Conservation (phyloP, 2,113 vertebrate genomes). For the Festucalex cinctus region DNA sequence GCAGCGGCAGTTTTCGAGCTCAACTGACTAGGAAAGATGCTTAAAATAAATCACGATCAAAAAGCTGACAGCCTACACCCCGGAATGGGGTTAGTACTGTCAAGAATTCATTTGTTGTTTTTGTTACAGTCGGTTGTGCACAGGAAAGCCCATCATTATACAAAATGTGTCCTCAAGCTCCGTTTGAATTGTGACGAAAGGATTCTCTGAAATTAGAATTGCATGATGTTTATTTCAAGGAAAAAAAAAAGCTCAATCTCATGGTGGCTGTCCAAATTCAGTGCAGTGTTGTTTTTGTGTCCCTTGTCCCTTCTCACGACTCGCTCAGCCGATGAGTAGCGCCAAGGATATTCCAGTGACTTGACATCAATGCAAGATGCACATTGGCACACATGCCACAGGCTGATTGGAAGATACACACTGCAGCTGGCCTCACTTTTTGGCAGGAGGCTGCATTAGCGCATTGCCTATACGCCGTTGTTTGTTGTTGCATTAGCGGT, state of each 20-base stretch:
- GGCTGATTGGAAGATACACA: conserved; percentile 35
- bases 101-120: not conserved
- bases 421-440: conserved; percentile 32
- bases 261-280: not conserved
- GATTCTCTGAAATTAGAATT: conserved; percentile 36
- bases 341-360: conserved; percentile 36
- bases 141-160: conserved; percentile 1
- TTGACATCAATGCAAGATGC: conserved; percentile 45
- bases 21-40: conserved; percentile 12
- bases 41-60: conserved; percentile 22
- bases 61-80: conserved; percentile 10
- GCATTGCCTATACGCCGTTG: conserved; percentile 32
- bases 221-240: conserved; percentile 32
- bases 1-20: not conserved
- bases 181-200: conserved; percentile 34
- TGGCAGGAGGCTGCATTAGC: conserved; percentile 15
- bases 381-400: conserved; percentile 24
- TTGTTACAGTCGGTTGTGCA: conserved; percentile 2
- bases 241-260: not conserved
- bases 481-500: conserved; percentile 35
- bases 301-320: conserved; percentile 2
- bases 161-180: conserved; percentile 23
- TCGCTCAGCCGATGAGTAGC: conserved; percentile 14
- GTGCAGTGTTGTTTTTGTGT: no score
- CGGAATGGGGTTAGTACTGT: conserved; percentile 7